Percentiles rank a stretch among this genome's conserved stretches.
Evolutionary conservation across 1,140 invertebrate species (phyloP).

Genomic region (Brachionus manjavacas): DNA sequence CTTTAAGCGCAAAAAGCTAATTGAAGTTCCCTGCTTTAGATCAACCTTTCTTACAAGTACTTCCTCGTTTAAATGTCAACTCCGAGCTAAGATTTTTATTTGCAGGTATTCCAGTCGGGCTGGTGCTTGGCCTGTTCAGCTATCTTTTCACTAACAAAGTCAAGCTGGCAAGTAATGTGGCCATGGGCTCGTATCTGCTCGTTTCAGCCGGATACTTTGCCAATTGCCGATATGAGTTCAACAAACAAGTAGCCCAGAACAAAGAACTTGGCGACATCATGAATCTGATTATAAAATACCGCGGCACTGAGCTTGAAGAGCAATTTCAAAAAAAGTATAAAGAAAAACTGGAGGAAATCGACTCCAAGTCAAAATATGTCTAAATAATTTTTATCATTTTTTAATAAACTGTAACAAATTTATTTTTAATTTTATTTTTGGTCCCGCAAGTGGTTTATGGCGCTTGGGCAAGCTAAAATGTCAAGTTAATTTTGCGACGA

Average conservation of each 20-base stretch:
- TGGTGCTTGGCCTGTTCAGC: constrained; percentile 12
- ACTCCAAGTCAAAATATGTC: constrained; percentile 35
- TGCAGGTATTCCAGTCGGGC: constrained; percentile 14
- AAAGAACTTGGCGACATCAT: constrained; percentile 39
- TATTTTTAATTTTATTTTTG: neutral
- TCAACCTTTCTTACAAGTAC: constrained; percentile 38
- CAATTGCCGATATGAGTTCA: constrained; percentile 11
- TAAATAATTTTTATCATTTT: neutral
- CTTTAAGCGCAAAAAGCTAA: constrained; percentile 23
- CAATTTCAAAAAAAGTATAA: constrained; percentile 40
- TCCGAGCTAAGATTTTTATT: neutral
- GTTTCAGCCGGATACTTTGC: constrained; percentile 33
- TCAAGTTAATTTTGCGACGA: neutral
- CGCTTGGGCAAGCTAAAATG: neutral
- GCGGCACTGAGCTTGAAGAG: constrained; percentile 29
- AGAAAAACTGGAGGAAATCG: constrained; percentile 36
- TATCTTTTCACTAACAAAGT: constrained; percentile 4
- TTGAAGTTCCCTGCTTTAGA: constrained; percentile 31
- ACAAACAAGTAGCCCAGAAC: constrained; percentile 18
- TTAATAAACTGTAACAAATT: neutral
- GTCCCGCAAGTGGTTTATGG: neutral
- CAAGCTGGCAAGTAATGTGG: neutral
- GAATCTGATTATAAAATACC: constrained; percentile 40
- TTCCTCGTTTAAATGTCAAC: neutral
- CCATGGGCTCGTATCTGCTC: constrained; percentile 2